phyloP scores from a whole-genome alignment of 2,888 invertebrate species.

The Acleris laterana region DNA sequence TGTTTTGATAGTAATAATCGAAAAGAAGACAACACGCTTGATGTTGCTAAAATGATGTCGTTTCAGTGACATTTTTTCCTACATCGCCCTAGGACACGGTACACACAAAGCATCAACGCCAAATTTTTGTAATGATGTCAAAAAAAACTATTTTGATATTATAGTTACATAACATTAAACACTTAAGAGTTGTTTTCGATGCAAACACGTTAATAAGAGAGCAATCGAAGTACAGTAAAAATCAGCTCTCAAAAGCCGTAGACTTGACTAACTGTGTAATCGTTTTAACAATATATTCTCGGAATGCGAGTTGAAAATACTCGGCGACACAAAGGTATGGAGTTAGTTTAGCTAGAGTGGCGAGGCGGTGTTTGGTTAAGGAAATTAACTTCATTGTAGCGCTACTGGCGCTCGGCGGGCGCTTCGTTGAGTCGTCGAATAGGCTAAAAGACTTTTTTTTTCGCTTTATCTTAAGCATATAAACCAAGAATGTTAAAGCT shows the following conservation, averaged over 20 bases:
- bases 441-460: no score
- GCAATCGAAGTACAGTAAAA: background rate
- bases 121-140: no score
- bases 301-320: constrained; percentile 11
- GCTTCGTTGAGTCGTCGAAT: background rate
- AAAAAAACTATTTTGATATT: no score
- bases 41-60: no score
- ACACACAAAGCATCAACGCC: no score
- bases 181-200: background rate
- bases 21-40: no score
- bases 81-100: no score
- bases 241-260: background rate
- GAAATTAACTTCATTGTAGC: constrained; percentile 70
- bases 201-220: background rate
- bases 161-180: background rate
- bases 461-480: no score
- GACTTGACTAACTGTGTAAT: constrained; percentile 31
- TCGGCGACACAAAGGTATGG: constrained; percentile 34
- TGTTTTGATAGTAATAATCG: no score
- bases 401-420: constrained; percentile 40
- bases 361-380: constrained; percentile 58
- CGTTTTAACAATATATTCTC: constrained; percentile 8
- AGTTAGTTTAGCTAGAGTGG: constrained; percentile 40
- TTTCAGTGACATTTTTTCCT: no score
- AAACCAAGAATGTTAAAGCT: no score